Evolutionary conservation across 2,797 vertebrate species (phyloP).

Genomic region (Hoplostethus atlanticus): DNA sequence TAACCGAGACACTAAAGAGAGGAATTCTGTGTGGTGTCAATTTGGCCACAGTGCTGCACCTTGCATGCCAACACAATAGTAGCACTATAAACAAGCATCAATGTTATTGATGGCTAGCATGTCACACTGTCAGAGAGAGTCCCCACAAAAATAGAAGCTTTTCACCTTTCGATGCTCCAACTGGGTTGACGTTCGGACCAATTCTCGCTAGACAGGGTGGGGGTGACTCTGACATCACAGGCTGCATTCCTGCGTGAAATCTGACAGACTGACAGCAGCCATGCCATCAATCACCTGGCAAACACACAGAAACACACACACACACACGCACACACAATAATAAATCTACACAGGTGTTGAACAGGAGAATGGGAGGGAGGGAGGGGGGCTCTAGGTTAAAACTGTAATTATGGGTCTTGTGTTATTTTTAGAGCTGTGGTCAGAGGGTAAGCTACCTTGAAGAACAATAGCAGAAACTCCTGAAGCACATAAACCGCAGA

Average conservation of each 20-base stretch:
- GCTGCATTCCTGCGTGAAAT: slow-evolving; percentile 38
- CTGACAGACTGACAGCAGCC: slow-evolving; percentile 35
- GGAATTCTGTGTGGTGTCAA: slow-evolving; percentile 44
- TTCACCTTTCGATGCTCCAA: not conserved
- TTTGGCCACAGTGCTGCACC: slow-evolving; percentile 49
- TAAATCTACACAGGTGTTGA: slow-evolving; percentile 67
- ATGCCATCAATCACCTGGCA: slow-evolving; percentile 33
- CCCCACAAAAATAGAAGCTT: slow-evolving; percentile 17
- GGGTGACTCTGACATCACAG: slow-evolving; percentile 42
- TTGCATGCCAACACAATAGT: slow-evolving; percentile 36
- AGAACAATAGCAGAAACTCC: slow-evolving; percentile 67
- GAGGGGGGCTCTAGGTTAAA: slow-evolving; percentile 64
- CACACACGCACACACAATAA: no score
- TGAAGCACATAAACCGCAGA: slow-evolving; percentile 52
- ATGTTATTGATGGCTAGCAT: slow-evolving; percentile 24
- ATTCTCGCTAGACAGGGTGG: slow-evolving; percentile 8
- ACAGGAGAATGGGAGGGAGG: slow-evolving; percentile 55
- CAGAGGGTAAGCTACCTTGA: slow-evolving; percentile 46
- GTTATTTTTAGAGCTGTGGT: slow-evolving; percentile 76
- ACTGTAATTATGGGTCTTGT: slow-evolving; percentile 74
- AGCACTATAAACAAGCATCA: slow-evolving; percentile 59
- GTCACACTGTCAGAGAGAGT: slow-evolving; percentile 16
- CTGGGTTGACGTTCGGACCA: not conserved
- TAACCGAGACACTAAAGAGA: slow-evolving; percentile 23
- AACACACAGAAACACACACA: not conserved